Percentiles rank a stretch among this genome's conserved stretches.
phyloP scores from a whole-genome alignment of 2,797 vertebrate genomes.

The Setipinna tenuifilis region DNA sequence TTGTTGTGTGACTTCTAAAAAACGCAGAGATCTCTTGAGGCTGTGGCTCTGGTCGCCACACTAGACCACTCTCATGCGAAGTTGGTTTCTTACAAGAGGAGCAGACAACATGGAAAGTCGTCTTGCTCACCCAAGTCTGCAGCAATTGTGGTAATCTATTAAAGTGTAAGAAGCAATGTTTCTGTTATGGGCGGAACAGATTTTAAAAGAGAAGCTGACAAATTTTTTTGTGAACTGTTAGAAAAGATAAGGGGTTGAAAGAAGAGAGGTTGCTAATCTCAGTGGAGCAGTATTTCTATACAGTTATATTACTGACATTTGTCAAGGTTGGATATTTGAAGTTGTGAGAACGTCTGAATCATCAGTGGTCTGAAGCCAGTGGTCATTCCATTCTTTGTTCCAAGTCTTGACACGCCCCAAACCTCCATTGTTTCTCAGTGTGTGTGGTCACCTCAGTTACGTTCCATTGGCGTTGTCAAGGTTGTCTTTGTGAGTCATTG shows the following conservation, averaged over 20 bases:
- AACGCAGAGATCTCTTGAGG: not conserved
- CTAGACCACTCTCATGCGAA: not conserved
- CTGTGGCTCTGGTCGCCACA: not conserved
- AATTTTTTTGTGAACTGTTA: not conserved
- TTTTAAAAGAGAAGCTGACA: not conserved
- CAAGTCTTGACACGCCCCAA: constrained; percentile 33
- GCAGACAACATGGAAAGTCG: not conserved
- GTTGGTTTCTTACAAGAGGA: not conserved
- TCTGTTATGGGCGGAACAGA: not conserved
- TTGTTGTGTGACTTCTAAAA: not conserved
- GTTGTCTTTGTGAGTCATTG: constrained; percentile 47
- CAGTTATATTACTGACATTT: not conserved
- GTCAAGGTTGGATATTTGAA: not conserved
- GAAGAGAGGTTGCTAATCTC: not conserved
- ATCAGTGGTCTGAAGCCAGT: constrained; percentile 56
- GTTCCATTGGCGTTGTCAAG: not conserved
- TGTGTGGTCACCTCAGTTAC: constrained; percentile 22
- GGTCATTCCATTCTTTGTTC: constrained; percentile 38
- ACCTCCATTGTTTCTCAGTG: constrained; percentile 29
- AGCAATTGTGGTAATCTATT: not conserved
- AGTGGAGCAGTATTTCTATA: not conserved
- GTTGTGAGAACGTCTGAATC: constrained; percentile 39
- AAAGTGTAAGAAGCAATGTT: not conserved
- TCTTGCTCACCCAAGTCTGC: not conserved
- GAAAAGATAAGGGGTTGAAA: not conserved